Base-by-base conservation (phyloP, 2,113 vertebrate species). In the Clupea harengus region DNA sequence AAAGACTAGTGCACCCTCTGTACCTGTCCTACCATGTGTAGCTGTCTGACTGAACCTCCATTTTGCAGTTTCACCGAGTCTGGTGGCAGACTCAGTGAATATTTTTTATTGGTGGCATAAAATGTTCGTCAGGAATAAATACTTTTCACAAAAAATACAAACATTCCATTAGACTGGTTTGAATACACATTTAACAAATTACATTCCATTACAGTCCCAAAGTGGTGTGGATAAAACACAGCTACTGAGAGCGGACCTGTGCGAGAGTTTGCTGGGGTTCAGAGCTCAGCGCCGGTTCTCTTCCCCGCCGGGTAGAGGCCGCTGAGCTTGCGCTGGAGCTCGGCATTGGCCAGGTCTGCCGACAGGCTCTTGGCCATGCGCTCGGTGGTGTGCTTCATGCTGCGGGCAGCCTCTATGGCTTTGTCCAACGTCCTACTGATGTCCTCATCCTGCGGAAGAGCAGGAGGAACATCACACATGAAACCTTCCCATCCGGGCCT, bases 301-400 rank as follows among this genome's bases (percentile, higher is more conserved):
- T 46, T 75, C 22, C 2, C 78, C 67, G 45, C 47, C 22, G 89
- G 90, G 80, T 90, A 88, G 39, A 85, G 64, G 49, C 67, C 84
- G 47, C 87, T 82, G 81, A 82, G 81, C 52, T 89, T 95, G 89
- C 91, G 94, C 86, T 92, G 86, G 54, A 89, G 91, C 57, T 93
- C 91, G 50, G 92, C 91, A 92, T 94, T 93, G 88, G 94, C 93
- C 88, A 98, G 92, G 86, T 99, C 97, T 88, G 95, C 93, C 82
- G 96, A 95, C 85, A 98, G 93, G 0, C 87, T 93, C 89, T 85
- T 94, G 49, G 96, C 94, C 96, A 99, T 98, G 82, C 87, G 92
- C 89, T 97, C 96, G 0, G 98, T 97, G 28, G 95, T 95, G 93
- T 92, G 94, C 94, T 98, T 97, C 96, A 99, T 92, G 82, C 85